A percentile compares a stretch with the other conserved stretches of the same genome.
phyloP scores from a whole-genome alignment of 2,888 invertebrate genomes.

The Stramonita haemastoma region DNA sequence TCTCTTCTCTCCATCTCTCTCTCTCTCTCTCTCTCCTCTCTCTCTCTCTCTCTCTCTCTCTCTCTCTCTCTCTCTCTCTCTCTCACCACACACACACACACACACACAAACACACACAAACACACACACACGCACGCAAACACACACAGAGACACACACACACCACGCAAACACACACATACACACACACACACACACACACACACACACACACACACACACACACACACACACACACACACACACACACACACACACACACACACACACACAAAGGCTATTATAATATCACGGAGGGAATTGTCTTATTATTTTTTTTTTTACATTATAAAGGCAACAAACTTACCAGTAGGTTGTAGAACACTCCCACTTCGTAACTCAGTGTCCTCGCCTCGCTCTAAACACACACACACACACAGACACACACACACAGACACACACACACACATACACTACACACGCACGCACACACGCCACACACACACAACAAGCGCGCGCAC shows the following conservation, averaged over 20 bases:
- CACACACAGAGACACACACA: neutral
- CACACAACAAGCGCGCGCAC: neutral
- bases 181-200: neutral
- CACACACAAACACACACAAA: neutral
- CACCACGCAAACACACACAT: neutral
- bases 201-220: neutral
- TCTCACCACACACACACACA: too few relatives aligned
- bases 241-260: slow-evolving; percentile 8
- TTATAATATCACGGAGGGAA: too few relatives aligned
- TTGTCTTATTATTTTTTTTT: too few relatives aligned
- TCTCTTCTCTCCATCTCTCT: neutral
- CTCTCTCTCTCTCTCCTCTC: neutral
- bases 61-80: too few relatives aligned
- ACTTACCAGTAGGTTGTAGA: neutral
- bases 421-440: neutral
- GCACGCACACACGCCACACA: neutral
- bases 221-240: neutral
- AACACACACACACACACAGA: neutral
- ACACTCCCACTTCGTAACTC: neutral
- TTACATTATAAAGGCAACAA: neutral
- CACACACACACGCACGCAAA: neutral
- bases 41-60: too few relatives aligned
- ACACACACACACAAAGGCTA: neutral
- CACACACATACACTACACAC: neutral
- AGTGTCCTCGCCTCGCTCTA: neutral